Evolutionary conservation across 2,888 invertebrate species (phyloP).

Genomic region (Lymantria monacha): DNA sequence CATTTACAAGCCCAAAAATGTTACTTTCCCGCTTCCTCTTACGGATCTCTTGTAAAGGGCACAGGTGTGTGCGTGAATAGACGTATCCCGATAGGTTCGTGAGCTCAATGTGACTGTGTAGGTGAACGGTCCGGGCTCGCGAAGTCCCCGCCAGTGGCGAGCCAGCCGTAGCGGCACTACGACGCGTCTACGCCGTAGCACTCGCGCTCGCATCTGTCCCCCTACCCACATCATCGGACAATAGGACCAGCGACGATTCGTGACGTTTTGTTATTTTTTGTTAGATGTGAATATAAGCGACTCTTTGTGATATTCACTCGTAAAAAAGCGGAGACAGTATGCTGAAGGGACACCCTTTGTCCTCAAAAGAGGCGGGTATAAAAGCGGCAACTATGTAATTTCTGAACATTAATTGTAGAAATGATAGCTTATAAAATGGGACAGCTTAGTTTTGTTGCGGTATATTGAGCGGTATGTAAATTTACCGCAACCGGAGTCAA

Average conservation of each 20-base stretch:
- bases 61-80: slow-evolving; percentile 53
- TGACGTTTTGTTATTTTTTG: slow-evolving; percentile 72
- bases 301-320: slow-evolving; percentile 59
- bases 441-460: slow-evolving; percentile 49
- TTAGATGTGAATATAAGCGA: slow-evolving; percentile 65
- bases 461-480: slow-evolving; percentile 47
- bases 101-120: slow-evolving; percentile 59
- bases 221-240: slow-evolving; percentile 57
- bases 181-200: slow-evolving; percentile 70
- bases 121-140: slow-evolving; percentile 71
- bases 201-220: slow-evolving; percentile 34
- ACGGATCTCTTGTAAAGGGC: slow-evolving; percentile 52
- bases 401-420: slow-evolving; percentile 48
- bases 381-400: slow-evolving; percentile 45
- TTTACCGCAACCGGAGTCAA: slow-evolving; percentile 29
- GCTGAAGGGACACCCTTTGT: slow-evolving; percentile 50
- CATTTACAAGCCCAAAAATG: slow-evolving; percentile 76
- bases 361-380: slow-evolving; percentile 45
- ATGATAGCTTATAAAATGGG: slow-evolving; percentile 45
- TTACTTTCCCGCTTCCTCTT: slow-evolving; percentile 72
- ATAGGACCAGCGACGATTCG: slow-evolving; percentile 67
- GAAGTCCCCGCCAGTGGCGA: slow-evolving; percentile 78
- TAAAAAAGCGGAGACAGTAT: slow-evolving; percentile 55
- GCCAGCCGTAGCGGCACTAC: slow-evolving; percentile 67
- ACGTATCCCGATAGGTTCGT: slow-evolving; percentile 43